Conservation (phyloP, 1,140 invertebrate genomes). For the Theocolax elegans region DNA sequence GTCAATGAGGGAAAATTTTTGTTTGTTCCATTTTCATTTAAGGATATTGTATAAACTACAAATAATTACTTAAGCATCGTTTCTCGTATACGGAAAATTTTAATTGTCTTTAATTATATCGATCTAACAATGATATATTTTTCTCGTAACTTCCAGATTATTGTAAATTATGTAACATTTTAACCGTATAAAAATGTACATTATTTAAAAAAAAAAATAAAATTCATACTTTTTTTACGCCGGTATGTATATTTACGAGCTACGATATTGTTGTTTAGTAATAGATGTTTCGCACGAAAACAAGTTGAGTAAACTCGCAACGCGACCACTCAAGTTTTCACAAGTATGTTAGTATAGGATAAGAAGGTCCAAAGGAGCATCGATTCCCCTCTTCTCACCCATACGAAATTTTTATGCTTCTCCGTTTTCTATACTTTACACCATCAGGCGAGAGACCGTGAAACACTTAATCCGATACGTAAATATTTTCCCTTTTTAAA, state of each 20-base stretch:
- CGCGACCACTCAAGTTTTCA: not conserved
- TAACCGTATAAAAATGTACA: no score
- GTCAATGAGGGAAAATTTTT: not conserved
- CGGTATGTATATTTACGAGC: no score
- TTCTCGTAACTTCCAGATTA: no score
- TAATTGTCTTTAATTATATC: no score
- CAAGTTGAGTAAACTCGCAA: not conserved
- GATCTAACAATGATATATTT: no score
- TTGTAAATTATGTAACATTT: no score
- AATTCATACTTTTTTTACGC: no score
- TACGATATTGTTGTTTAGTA: not conserved
- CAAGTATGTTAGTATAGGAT: slow-evolving; percentile 9
- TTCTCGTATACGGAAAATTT: no score
- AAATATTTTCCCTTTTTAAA: slow-evolving; percentile 6
- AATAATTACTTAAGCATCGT: no score
- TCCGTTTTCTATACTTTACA: not conserved
- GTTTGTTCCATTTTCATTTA: not conserved
- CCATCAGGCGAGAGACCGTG: not conserved
- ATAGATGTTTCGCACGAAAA: slow-evolving; percentile 1
- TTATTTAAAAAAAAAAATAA: no score
- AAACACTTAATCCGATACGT: not conserved
- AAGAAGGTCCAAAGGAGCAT: not conserved
- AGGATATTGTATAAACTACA: no score
- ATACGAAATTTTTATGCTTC: not conserved
- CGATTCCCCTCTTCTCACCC: not conserved